Evolutionary conservation across 1,140 invertebrate species (phyloP).

Genomic region (Antheraea pernyi): DNA sequence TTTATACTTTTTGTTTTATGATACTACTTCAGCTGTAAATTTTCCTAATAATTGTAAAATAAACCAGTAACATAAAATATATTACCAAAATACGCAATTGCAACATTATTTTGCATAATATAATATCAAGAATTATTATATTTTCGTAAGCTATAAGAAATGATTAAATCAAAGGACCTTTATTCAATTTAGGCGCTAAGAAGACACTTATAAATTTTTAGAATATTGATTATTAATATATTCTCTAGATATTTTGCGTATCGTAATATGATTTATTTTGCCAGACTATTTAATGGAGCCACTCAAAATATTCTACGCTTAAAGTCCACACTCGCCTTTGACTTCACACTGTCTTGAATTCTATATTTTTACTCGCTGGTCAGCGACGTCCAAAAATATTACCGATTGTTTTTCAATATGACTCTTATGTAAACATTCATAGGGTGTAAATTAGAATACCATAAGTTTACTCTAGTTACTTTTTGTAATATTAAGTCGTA

Average conservation of each 20-base stretch:
- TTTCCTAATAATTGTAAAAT: too few relatives aligned
- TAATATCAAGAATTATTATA: too few relatives aligned
- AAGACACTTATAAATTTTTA: too few relatives aligned
- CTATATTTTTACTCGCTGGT: conserved; percentile 51
- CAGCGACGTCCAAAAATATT: conserved; percentile 7
- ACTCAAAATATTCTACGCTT: conserved; percentile 53
- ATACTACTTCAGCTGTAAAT: too few relatives aligned
- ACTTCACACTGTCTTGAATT: conserved; percentile 61
- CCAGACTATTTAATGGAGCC: background rate
- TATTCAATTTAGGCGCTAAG: too few relatives aligned
- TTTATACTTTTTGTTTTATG: too few relatives aligned
- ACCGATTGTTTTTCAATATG: background rate
- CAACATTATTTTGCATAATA: too few relatives aligned
- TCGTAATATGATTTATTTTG: conserved; percentile 3
- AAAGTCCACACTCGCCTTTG: conserved; percentile 55
- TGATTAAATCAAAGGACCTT: too few relatives aligned
- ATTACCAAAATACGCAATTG: too few relatives aligned
- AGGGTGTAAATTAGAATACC: conserved; percentile 28
- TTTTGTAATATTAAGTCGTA: conserved; percentile 65
- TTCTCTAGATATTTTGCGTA: background rate
- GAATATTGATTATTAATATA: background rate
- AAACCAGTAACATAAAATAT: too few relatives aligned
- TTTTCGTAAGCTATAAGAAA: too few relatives aligned
- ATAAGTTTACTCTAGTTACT: conserved; percentile 38
- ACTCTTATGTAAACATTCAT: conserved; percentile 18